Base-by-base conservation (phyloP, 92 coral and sea anemone genomes). In the Isaurus tuberculatus region DNA sequence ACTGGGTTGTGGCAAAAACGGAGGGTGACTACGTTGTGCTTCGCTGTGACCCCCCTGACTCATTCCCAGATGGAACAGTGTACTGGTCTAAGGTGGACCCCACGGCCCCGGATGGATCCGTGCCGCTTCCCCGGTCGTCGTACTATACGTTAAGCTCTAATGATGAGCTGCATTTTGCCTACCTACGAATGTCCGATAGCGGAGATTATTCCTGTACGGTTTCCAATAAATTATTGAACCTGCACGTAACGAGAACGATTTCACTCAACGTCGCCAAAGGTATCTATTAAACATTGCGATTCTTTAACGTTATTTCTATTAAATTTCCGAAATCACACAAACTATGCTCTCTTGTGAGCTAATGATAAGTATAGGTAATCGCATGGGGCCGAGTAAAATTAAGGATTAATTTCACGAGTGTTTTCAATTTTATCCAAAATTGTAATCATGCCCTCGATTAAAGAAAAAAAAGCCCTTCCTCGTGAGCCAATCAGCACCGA, bases 141-240 rank as follows among this genome's bases (percentile, higher is more conserved):
- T 74, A 86, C 65, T 86, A 86, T 65, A 89, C 92, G 22, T 75
- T 92, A 53, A 90, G 92, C 84, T 79, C 94, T 29, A 81, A 85
- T 7, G 79, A 89, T 14, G 98, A 91, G 36, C 58, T 94, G 40
- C 98, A 94, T 73, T 94, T 94, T 75, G 92, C 98, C 4, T 87
- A 63, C 65, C 61, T 89, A 8, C 79, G 80, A 65, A 73, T 23
- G 31, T 15, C 73, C 0, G 95, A 94, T 15, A 49, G 86, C 16
- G 95, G 93, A 0, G 86, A 86, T 25, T 94, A 94, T 25, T 65
- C 80, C 40, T 94, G 98, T 37, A 94, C 92, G 2, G 95, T 94
- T 8, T 81, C 89, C 1, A 94, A 94, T 46, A 20, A 73, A 48
- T 75, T 90, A 23, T 74, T 94, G 28, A 87, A 75, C 75, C 73